Evolutionary conservation across 2,888 invertebrate genomes (phyloP).

Genomic region (Mesoligia furuncula): DNA sequence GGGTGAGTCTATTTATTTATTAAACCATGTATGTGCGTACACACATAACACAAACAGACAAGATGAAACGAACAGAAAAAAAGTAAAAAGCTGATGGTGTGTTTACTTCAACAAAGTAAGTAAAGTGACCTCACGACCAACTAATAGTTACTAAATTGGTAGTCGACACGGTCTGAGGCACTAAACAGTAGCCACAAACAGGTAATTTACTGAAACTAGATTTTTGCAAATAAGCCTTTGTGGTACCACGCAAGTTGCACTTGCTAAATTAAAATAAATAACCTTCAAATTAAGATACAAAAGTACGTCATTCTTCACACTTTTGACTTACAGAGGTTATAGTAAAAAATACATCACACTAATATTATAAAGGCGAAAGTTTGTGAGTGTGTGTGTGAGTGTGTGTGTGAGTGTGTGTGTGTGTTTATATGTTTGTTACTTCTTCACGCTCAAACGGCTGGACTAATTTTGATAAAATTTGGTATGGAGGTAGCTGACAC

Average conservation of each 20-base stretch:
- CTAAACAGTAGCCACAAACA: not conserved
- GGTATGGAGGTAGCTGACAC: too few relatives aligned
- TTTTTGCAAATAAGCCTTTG: not conserved
- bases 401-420: too few relatives aligned
- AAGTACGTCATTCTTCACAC: conserved; percentile 1
- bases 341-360: conserved; percentile 21
- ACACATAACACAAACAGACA: too few relatives aligned
- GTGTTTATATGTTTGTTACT: too few relatives aligned
- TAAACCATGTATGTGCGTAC: too few relatives aligned
- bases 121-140: not conserved
- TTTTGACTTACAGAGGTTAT: not conserved
- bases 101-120: not conserved
- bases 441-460: too few relatives aligned
- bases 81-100: too few relatives aligned
- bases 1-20: not conserved
- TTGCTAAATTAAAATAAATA: not conserved
- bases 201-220: not conserved
- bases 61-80: too few relatives aligned
- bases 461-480: too few relatives aligned
- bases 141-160: not conserved
- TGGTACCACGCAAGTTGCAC: not conserved
- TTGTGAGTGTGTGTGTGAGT: too few relatives aligned
- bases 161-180: not conserved
- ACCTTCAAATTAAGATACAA: conserved; percentile 12
- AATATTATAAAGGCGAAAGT: too few relatives aligned